Conservation (phyloP, 2,888 invertebrate genomes). For the Lordiphosa andalusiaca region DNA sequence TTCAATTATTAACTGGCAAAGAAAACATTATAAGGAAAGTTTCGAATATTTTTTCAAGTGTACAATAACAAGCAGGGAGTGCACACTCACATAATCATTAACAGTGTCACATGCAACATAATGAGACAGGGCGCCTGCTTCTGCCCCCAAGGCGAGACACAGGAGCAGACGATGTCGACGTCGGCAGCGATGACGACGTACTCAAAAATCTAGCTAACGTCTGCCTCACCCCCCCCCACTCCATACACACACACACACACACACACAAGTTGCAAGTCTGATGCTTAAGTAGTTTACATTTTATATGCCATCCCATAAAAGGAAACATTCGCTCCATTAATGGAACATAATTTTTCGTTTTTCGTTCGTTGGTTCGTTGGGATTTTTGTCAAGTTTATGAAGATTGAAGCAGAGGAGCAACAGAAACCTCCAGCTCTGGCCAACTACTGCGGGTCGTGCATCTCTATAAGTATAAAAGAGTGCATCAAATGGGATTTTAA, state of each 20-base stretch:
- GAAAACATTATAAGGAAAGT: too few species aligned
- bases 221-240: constrained; percentile 1
- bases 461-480: constrained; percentile 62
- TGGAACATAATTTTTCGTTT: constrained; percentile 74
- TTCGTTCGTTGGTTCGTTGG: constrained; percentile 47
- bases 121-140: constrained; percentile 64
- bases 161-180: constrained; percentile 8
- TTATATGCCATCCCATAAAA: constrained; percentile 68
- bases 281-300: constrained; percentile 78
- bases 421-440: constrained; percentile 15
- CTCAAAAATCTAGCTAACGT: constrained; percentile 25
- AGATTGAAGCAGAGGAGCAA: constrained; percentile 63
- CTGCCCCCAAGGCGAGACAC: constrained; percentile 46
- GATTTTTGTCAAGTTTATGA: constrained; percentile 71
- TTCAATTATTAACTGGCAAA: too few species aligned
- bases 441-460: constrained; percentile 35
- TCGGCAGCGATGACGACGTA: constrained; percentile 5
- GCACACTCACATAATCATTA: constrained; percentile 76
- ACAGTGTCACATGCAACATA: constrained; percentile 79
- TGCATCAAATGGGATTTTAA: constrained; percentile 77
- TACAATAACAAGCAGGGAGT: constrained; percentile 36
- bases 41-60: too few species aligned
- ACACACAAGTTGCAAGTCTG: constrained; percentile 31
- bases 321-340: constrained; percentile 76
- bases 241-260: neutral